phyloP scores from a whole-genome alignment of 1,140 invertebrate species.

The Phortica variegata region DNA sequence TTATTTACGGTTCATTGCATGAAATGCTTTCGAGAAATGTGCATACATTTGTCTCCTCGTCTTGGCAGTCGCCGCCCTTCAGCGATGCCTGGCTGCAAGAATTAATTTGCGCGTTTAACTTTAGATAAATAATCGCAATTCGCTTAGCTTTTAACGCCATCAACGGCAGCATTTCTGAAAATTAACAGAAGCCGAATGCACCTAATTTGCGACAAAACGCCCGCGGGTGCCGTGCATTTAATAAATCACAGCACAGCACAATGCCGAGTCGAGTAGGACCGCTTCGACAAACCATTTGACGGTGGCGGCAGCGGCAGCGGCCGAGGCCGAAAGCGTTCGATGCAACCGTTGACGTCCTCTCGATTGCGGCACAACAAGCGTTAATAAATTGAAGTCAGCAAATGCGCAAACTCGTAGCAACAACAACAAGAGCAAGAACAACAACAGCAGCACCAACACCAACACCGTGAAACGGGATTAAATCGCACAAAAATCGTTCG shows the following conservation, averaged over 20 bases:
- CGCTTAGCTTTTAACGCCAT: slow-evolving; percentile 42
- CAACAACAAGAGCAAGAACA: slow-evolving; percentile 19
- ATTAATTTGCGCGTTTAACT: slow-evolving; percentile 32
- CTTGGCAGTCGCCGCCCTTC: too few relatives aligned
- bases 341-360: slow-evolving; percentile 5
- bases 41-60: too few relatives aligned
- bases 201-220: slow-evolving; percentile 54
- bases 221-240: slow-evolving; percentile 41
- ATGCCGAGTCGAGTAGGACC: slow-evolving; percentile 28
- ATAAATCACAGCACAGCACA: slow-evolving; percentile 33
- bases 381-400: slow-evolving; percentile 38
- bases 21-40: too few relatives aligned
- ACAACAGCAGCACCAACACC: slow-evolving; percentile 52
- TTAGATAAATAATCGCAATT: slow-evolving; percentile 54
- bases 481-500: slow-evolving; percentile 53
- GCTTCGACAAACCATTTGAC: too few relatives aligned
- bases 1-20: too few relatives aligned
- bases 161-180: slow-evolving; percentile 26
- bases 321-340: too few relatives aligned
- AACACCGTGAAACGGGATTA: slow-evolving; percentile 55
- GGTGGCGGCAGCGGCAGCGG: too few relatives aligned
- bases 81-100: slow-evolving; percentile 29
- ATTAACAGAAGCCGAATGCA: slow-evolving; percentile 55
- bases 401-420: slow-evolving; percentile 13
- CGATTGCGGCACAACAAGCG: slow-evolving; percentile 25